Evolutionary conservation across 2,888 invertebrate genomes (phyloP).

Genomic region (Synanthedon myopaeformis): DNA sequence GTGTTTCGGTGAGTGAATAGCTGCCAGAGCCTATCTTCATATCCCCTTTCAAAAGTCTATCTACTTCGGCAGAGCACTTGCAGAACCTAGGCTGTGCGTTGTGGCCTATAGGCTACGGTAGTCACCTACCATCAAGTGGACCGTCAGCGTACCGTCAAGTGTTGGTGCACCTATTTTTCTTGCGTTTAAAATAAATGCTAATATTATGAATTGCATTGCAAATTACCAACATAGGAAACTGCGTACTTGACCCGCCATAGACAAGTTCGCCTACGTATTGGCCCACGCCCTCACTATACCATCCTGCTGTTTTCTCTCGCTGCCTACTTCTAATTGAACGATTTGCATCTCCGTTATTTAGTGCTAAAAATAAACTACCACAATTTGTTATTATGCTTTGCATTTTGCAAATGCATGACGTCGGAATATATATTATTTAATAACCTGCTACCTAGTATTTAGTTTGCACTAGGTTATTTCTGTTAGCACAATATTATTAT

Average conservation of each 20-base stretch:
- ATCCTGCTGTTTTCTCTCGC: conserved; percentile 20
- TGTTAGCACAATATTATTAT: no score
- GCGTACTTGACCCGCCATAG: conserved; percentile 21
- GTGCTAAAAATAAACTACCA: neutral
- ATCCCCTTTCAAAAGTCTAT: no score
- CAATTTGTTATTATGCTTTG: neutral
- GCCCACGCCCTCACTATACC: conserved; percentile 19
- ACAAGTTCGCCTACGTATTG: conserved; percentile 21
- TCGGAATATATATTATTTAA: neutral
- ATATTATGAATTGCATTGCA: neutral
- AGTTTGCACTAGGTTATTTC: no score
- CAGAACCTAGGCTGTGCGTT: no score
- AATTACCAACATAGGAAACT: conserved; percentile 1
- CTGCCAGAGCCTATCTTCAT: no score
- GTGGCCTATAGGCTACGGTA: no score
- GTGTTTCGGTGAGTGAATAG: no score
- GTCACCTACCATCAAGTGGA: no score
- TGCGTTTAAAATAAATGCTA: no score
- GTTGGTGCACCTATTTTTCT: no score
- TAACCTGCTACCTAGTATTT: neutral
- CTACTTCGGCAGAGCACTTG: no score
- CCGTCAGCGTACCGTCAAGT: no score
- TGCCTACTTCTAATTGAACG: conserved; percentile 19
- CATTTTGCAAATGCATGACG: neutral
- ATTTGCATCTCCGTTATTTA: conserved; percentile 14